phyloP scores from a whole-genome alignment of 2,797 vertebrate species.

The Gallinago solitaria region DNA sequence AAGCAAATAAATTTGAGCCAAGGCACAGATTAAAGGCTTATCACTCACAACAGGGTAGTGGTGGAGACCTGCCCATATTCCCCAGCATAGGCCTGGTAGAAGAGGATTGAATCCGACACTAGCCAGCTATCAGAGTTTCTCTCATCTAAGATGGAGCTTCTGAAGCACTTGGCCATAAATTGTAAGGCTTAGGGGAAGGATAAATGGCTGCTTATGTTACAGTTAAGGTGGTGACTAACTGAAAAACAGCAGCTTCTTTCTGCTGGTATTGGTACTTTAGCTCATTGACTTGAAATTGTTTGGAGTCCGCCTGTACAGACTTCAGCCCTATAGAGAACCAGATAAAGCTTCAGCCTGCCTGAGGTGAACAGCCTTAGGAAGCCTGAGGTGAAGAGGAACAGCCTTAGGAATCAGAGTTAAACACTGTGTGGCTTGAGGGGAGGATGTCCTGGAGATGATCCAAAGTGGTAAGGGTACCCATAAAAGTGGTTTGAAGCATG shows the following conservation, averaged over 20 bases:
- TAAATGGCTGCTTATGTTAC: not conserved
- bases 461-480: not conserved
- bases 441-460: not conserved
- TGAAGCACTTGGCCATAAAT: not conserved
- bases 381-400: not conserved
- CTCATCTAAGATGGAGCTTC: not conserved
- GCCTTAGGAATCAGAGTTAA: not conserved
- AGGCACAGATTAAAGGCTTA: not conserved
- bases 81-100: not conserved
- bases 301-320: not conserved
- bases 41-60: not conserved
- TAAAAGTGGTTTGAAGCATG: not conserved
- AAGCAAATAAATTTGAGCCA: not conserved
- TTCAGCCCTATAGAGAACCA: not conserved
- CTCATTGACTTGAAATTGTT: not conserved
- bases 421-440: accelerated
- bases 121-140: not conserved
- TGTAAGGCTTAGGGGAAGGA: not conserved
- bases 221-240: not conserved
- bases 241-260: not conserved
- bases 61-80: not conserved
- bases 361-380: not conserved
- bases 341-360: not conserved
- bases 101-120: not conserved
- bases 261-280: not conserved